These are phyloP conservation scores for Heliconius erato DNA, from an alignment of 2,888 invertebrate species.

Conservation along the genomic window DNA sequence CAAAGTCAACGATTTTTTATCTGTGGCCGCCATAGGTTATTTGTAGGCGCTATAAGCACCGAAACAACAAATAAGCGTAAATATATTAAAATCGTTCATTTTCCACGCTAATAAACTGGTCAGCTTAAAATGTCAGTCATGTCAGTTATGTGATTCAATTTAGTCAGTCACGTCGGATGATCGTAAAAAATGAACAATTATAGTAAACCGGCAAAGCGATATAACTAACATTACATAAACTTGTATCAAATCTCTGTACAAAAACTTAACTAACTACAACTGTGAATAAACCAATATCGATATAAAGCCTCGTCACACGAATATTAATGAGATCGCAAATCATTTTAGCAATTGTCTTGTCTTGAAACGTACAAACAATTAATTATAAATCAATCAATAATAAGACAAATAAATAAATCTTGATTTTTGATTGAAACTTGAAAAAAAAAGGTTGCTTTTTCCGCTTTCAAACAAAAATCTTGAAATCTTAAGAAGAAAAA, in stretches of 20 bases:
- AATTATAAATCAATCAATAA: conserved; percentile 29
- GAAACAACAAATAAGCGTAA: conserved; percentile 49
- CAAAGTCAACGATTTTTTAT: conserved; percentile 38
- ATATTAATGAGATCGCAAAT: conserved; percentile 76
- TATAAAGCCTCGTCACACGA: conserved; percentile 75
- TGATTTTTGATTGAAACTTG: conserved; percentile 3
- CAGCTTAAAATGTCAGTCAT: not conserved
- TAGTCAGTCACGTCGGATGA: not conserved
- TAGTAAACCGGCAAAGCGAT: conserved; percentile 55
- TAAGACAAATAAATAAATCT: conserved; percentile 31
- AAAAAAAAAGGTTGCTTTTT: not conserved
- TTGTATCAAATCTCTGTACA: conserved; percentile 71
- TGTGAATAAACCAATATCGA: conserved; percentile 63
- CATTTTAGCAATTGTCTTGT: conserved; percentile 48
- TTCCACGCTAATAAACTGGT: not conserved
- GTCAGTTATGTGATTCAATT: not conserved
- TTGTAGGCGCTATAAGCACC: conserved; percentile 36
- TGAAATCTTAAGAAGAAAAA: not conserved
- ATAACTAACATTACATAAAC: conserved; percentile 65
- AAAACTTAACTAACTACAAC: conserved; percentile 68
- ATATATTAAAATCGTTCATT: conserved; percentile 38
- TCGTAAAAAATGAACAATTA: conserved; percentile 11
- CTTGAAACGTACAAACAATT: conserved; percentile 37
- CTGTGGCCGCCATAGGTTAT: conserved; percentile 38
- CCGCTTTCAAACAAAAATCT: not conserved